Evolutionary conservation across 2,888 invertebrate species (phyloP), one percentile per base, ranked within the genome.

Genomic region (Lathronympha strigana): DNA sequence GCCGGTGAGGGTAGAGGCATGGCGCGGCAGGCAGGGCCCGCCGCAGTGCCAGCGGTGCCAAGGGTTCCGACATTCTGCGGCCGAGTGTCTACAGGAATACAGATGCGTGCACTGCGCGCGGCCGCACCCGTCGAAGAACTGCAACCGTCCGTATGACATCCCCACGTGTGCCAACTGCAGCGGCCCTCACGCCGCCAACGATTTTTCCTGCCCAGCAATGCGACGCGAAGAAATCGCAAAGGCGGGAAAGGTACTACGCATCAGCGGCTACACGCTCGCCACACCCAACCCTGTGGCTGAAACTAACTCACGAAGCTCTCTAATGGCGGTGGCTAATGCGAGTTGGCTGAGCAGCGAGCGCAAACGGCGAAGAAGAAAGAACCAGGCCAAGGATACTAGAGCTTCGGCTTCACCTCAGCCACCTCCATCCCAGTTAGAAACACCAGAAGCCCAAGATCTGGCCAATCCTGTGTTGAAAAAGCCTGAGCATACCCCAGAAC

Each of bases 31-130:
- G 9, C 33, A 53, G 36, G 53, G 53, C n/a, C 53, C 53, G 9
- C 53, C 36, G 53, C 53, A 53, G 36, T 53, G 53, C 36, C 53
- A 36, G n/a, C 36, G 53, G n/a, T 53, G 53, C 21, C 53, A 53
- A 4, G 53, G 53, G 8, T 53, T 53, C 15, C 33, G n/a, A 8
- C 53, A 53, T 53, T 53, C 53, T 8, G 36, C 53, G 8, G 53
- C 36, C 2, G 21, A 53, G 21, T 53, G 53, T 36, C 11, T 53
- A 1, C 21, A n/a, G 21, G 53, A 53, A 23, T 15, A 53, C n/a
- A 36, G 36, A 21, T 53, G 53, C n/a, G 53, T 53, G 53, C 53
- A 53, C 21, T 53, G 53, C 36, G 53, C 53, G 21, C 53, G 53
- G 36, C 53, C 53, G 3, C 53, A 36, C 19, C 53, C 53, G 9